Conservation (phyloP, 2,113 vertebrate genomes). For the Chaetorhynchus papuensis region DNA sequence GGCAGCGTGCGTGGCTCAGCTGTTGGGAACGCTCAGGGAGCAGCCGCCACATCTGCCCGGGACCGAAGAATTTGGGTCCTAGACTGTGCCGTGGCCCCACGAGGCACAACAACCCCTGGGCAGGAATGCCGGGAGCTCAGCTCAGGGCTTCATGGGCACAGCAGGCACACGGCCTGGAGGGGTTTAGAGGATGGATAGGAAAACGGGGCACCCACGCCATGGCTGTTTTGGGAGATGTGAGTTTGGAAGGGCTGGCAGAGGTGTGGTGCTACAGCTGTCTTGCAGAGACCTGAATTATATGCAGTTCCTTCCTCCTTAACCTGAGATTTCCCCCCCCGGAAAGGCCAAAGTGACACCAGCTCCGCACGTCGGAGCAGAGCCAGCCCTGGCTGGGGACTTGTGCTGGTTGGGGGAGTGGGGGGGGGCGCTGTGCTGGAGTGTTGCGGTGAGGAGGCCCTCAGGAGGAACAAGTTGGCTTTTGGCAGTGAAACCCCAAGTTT, state of each 20-base stretch:
- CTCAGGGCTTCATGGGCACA: rapidly evolving
- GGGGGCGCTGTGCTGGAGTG: rapidly evolving
- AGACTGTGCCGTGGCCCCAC: rapidly evolving
- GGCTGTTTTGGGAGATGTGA: rapidly evolving
- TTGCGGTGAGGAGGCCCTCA: rapidly evolving
- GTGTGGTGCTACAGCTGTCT: neutral
- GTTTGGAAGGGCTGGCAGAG: neutral
- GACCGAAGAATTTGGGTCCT: rapidly evolving
- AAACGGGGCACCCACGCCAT: rapidly evolving
- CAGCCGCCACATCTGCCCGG: neutral
- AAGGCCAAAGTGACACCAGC: neutral
- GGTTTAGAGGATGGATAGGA: no score
- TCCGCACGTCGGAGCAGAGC: rapidly evolving
- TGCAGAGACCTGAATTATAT: neutral
- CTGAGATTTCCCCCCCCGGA: neutral
- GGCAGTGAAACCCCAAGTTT: neutral
- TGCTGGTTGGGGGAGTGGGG: no score
- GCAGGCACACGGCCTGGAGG: rapidly evolving
- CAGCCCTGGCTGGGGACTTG: rapidly evolving
- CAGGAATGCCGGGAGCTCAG: neutral
- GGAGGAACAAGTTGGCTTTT: neutral
- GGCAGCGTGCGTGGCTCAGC: neutral
- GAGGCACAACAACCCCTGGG: rapidly evolving
- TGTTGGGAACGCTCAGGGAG: rapidly evolving
- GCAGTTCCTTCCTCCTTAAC: neutral